Base-by-base conservation (phyloP, 2,113 vertebrate species). In the Glaucomys volans region DNA sequence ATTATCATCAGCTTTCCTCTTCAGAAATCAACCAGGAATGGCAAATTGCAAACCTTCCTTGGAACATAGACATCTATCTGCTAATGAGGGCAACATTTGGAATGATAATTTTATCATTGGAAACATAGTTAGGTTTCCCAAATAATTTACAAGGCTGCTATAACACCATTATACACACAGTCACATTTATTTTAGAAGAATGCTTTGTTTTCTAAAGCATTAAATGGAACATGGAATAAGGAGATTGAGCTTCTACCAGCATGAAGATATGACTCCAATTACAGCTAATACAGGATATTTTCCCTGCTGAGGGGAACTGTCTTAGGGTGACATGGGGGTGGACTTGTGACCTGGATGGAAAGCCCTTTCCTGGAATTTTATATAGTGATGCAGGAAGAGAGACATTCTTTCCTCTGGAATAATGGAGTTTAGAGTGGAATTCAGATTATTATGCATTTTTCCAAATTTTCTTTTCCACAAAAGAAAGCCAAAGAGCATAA, bases 391-490 rank as follows among this genome's bases (percentile, higher is more conserved):
- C 30, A 59, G 59, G 57, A 59, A 72, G 54, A 80, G 40, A 87
- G 32, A 76, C 54, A n/a, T 6, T 64, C 13, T 72, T 74, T 89
- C 44, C 79, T 89, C 37, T 79, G 64, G 80, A 72, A 84, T 64
- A 77, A 84, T 22, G 24, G 62, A 30, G n/a, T 30, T 72, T 32
- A 42, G 42, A 72, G 42, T 80, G 24, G 79, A 83, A 85, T 40
- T 74, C 18, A 74, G 35, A 81, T 79, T 75, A 86, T 52, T 79
- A 47, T 42, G 77, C 14, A 77, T 62, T 90, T 93, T 93, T 85
- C 62, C 54, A 54, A 87, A 85, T 54, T 85, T 69, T 62, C 66
- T 89, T 95, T 95, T 84, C 95, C 91, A 89, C 42, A 71, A n/a
- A 52, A 77, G 71, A 77, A 2, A 77, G 50, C 85, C 90, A 93